Conservation (phyloP, 2,797 vertebrate genomes). For the Oophaga sylvatica region DNA sequence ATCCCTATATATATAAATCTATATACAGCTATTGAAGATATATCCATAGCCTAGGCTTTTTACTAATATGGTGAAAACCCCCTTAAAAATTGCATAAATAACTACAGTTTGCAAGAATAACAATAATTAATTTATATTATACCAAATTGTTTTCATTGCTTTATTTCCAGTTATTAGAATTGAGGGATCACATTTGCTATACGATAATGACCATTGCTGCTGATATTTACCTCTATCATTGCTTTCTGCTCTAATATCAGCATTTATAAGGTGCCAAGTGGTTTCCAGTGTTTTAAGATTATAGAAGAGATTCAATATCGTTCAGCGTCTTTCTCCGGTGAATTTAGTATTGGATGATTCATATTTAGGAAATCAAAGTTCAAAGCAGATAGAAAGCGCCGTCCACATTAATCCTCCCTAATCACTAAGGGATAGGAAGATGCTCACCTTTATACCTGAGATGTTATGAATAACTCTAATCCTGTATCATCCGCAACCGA, state of each 20-base stretch:
- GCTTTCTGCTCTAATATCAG: not conserved
- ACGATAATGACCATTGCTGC: slow-evolving; percentile 1
- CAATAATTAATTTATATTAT: not conserved
- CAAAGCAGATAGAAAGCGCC: slow-evolving; percentile 5
- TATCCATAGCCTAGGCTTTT: not conserved
- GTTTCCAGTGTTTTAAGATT: slow-evolving; percentile 15
- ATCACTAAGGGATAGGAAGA: slow-evolving; percentile 2
- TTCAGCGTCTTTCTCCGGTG: not conserved
- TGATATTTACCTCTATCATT: not conserved
- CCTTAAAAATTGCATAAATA: not conserved
- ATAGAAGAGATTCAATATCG: not conserved
- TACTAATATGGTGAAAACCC: not conserved
- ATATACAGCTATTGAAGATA: not conserved
- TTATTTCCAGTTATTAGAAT: not conserved
- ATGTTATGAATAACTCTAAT: slow-evolving; percentile 29
- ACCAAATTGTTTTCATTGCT: not conserved
- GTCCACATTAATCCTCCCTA: slow-evolving; percentile 1
- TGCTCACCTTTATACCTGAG: slow-evolving; percentile 39
- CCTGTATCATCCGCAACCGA: not conserved
- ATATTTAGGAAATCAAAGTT: not conserved
- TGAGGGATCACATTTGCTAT: not conserved
- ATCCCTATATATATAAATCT: not conserved
- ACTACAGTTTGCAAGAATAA: not conserved
- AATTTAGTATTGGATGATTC: slow-evolving; percentile 24
- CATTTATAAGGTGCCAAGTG: not conserved